Evolutionary conservation across 2,113 vertebrate species (phyloP).

Genomic region (Polyodon spathula): DNA sequence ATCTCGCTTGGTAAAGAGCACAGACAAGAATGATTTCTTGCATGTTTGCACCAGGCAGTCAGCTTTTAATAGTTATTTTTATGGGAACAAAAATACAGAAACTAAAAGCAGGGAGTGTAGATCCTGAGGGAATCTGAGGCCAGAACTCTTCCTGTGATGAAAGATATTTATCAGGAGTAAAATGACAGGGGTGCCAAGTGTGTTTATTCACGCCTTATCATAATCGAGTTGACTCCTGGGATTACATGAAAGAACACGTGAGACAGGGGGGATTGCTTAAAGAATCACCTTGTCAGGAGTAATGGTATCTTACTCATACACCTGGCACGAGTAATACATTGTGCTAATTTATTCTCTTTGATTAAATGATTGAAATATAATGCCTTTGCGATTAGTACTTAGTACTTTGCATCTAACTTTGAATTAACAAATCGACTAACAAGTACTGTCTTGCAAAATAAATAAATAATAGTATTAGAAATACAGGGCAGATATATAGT

Average conservation of each 20-base stretch:
- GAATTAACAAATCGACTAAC: slow-evolving; percentile 28
- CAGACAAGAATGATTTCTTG: too few relatives aligned
- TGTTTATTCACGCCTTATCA: slow-evolving; percentile 44
- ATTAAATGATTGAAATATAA: slow-evolving; percentile 40
- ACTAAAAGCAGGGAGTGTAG: slow-evolving; percentile 31
- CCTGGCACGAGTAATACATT: slow-evolving; percentile 29
- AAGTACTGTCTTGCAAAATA: slow-evolving; percentile 13
- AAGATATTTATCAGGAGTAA: slow-evolving; percentile 51
- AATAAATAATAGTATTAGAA: too few relatives aligned
- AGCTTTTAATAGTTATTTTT: slow-evolving; percentile 26
- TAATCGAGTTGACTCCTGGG: slow-evolving; percentile 53
- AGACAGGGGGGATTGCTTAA: slow-evolving; percentile 30
- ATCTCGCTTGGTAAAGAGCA: too few relatives aligned
- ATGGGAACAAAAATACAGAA: slow-evolving; percentile 33
- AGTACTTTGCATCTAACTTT: slow-evolving; percentile 37
- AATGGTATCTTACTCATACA: slow-evolving; percentile 27
- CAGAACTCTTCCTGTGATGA: slow-evolving; percentile 44
- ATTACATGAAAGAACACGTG: slow-evolving; percentile 41
- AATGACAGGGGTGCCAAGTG: slow-evolving; percentile 40
- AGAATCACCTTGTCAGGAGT: slow-evolving; percentile 30
- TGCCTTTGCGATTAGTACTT: slow-evolving; percentile 34
- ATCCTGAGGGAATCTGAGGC: slow-evolving; percentile 39
- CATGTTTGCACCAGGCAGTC: slow-evolving; percentile 20
- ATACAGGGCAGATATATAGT: too few relatives aligned
- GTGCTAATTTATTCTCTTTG: slow-evolving; percentile 41